Conservation (phyloP, 2,888 invertebrate genomes). For the Drosophila borealis region DNA sequence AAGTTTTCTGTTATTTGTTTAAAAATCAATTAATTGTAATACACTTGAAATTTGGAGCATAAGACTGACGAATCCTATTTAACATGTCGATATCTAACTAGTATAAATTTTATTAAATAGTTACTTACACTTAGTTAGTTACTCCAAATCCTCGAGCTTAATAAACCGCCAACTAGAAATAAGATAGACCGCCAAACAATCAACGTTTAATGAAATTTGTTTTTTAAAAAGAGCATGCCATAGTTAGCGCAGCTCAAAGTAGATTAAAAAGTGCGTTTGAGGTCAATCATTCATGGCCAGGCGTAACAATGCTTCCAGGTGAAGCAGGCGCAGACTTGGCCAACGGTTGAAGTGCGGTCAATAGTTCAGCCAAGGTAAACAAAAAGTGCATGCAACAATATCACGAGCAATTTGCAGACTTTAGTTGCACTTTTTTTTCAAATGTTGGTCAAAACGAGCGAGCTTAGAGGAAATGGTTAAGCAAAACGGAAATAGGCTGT, state of each 20-base stretch:
- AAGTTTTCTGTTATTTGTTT: no score
- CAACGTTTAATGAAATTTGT: background rate
- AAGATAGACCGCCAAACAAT: no score
- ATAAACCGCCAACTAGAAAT: no score
- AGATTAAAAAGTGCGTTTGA: conserved; percentile 16
- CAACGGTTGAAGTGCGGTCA: conserved; percentile 22
- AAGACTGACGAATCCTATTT: background rate
- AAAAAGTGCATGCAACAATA: conserved; percentile 15
- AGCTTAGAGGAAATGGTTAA: conserved; percentile 49
- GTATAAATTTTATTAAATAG: no score
- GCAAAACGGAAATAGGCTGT: conserved; percentile 60
- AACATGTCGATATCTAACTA: background rate
- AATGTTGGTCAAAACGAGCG: conserved; percentile 22
- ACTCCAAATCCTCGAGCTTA: no score
- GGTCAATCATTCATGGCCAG: conserved; percentile 47
- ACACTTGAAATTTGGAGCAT: no score
- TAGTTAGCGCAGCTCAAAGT: conserved; percentile 1
- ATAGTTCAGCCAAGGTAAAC: conserved; percentile 27
- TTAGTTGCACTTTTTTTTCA: conserved; percentile 19
- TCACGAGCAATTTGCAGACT: conserved; percentile 24
- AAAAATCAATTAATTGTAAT: no score
- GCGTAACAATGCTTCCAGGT: conserved; percentile 27
- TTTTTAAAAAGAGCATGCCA: conserved; percentile 11
- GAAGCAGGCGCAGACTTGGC: conserved; percentile 7
- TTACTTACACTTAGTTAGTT: no score